Evolutionary conservation across 2,888 invertebrate species (phyloP).

Genomic region (Chironomus tentans): DNA sequence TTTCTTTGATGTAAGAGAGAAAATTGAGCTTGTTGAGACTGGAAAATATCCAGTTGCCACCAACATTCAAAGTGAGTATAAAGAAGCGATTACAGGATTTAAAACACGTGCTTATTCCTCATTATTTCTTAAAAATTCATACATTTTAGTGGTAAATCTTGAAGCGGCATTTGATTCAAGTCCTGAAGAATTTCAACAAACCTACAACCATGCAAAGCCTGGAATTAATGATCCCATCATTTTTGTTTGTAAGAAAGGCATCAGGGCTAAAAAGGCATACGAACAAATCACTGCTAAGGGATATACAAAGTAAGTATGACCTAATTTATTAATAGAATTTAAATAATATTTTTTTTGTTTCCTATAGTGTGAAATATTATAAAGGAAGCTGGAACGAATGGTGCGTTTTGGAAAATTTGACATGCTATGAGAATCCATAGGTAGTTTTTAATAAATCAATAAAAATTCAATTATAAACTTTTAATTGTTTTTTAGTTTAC

Average conservation of each 20-base stretch:
- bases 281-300: neutral
- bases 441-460: neutral
- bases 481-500: no score
- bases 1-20: neutral
- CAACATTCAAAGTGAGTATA: neutral
- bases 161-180: neutral
- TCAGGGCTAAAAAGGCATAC: neutral
- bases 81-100: no score
- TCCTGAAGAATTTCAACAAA: neutral
- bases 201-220: neutral
- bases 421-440: neutral
- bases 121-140: no score
- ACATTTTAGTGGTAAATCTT: neutral
- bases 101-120: no score
- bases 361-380: neutral
- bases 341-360: neutral
- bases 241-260: neutral
- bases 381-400: neutral
- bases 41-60: neutral
- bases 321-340: no score
- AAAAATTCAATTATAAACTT: no score
- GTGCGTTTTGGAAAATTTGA: neutral
- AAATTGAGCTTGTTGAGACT: neutral
- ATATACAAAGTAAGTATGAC: neutral
- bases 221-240: neutral